Conservation (phyloP, 35 echinoderm and acorn worm species). For the Anneissia japonica region DNA sequence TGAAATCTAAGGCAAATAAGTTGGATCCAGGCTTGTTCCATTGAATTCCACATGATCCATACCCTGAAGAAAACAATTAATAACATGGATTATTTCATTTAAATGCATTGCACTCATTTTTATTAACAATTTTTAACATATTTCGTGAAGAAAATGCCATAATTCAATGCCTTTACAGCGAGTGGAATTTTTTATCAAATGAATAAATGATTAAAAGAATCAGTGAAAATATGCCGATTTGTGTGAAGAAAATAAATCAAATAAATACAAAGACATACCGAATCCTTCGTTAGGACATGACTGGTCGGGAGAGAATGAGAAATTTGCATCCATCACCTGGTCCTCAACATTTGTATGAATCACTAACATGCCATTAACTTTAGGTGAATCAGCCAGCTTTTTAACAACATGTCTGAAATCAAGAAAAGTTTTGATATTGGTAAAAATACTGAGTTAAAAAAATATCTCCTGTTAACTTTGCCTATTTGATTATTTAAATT, state of each 20-base stretch:
- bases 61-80: background rate
- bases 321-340: background rate
- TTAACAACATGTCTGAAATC: slow-evolving; percentile 44
- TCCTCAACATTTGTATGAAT: slow-evolving; percentile 33
- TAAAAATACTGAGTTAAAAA: no score
- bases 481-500: no score
- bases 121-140: no score
- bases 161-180: no score
- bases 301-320: slow-evolving; percentile 60
- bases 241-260: no score
- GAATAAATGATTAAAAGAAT: no score
- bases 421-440: background rate
- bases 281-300: slow-evolving; percentile 78
- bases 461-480: no score
- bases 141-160: no score
- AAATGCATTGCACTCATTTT: no score
- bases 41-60: background rate
- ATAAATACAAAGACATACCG: slow-evolving; percentile 61
- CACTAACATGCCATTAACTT: slow-evolving; percentile 76
- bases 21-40: background rate
- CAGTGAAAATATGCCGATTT: no score
- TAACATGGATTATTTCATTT: no score
- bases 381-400: slow-evolving; percentile 34
- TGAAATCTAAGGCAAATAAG: slow-evolving; percentile 23
- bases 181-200: no score